A percentile compares a stretch with the other conserved stretches of the same genome.
phyloP scores from a whole-genome alignment of 1,140 invertebrate species.

The Drosophila novamexicana region DNA sequence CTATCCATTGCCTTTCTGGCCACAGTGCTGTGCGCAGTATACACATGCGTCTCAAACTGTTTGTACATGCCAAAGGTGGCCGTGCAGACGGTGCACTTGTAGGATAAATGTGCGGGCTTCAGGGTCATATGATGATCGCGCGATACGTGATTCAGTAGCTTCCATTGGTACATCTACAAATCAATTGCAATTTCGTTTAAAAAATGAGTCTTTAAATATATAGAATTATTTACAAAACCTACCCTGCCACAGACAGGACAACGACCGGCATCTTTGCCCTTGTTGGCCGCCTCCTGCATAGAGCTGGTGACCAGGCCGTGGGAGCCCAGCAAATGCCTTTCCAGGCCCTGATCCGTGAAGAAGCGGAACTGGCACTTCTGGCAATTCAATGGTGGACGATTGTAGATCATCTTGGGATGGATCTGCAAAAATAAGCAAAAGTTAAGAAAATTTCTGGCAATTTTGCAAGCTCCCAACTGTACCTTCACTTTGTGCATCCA shows the following conservation, averaged over 20 bases:
- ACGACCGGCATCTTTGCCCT: slow-evolving; percentile 95
- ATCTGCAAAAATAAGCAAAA: slow-evolving; percentile 85
- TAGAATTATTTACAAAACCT: slow-evolving; percentile 68
- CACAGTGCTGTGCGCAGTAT: slow-evolving; percentile 94
- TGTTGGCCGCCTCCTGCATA: slow-evolving; percentile 97
- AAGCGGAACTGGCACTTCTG: slow-evolving; percentile 96
- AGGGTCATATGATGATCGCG: slow-evolving; percentile 95
- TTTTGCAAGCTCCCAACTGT: slow-evolving; percentile 14
- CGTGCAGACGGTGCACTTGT: slow-evolving; percentile 97
- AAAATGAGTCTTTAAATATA: background rate
- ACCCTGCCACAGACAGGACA: slow-evolving; percentile 97
- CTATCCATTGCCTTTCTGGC: slow-evolving; percentile 92
- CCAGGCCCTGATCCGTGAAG: slow-evolving; percentile 92
- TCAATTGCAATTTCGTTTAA: slow-evolving; percentile 6
- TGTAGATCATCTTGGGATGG: slow-evolving; percentile 98
- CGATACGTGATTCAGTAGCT: slow-evolving; percentile 94
- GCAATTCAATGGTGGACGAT: slow-evolving; percentile 96
- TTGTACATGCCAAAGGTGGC: slow-evolving; percentile 98
- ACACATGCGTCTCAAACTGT: slow-evolving; percentile 97
- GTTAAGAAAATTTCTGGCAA: no score
- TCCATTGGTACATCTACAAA: slow-evolving; percentile 95
- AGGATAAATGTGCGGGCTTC: slow-evolving; percentile 95
- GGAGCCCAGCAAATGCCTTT: slow-evolving; percentile 95
- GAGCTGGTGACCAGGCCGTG: slow-evolving; percentile 97
- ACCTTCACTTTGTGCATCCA: slow-evolving; percentile 97